These are phyloP conservation scores for Andrena hattorfiana DNA, from an alignment of 2,888 invertebrate genomes.

Conservation along the genomic window DNA sequence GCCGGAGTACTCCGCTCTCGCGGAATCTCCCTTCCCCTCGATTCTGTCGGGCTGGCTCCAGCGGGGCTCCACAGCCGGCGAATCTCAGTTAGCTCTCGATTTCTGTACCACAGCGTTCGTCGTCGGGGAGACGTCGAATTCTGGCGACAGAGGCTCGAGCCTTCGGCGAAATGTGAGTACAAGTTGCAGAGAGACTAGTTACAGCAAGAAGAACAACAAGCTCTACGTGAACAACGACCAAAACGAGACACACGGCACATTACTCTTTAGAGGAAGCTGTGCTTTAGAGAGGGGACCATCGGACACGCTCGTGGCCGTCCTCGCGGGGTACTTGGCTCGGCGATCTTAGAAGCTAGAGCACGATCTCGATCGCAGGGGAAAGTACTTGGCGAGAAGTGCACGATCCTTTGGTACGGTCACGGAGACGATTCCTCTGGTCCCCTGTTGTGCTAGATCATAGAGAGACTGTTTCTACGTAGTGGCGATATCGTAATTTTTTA, in stretches of 20 bases:
- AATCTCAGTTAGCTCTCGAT: slow-evolving; percentile 25
- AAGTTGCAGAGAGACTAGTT: slow-evolving; percentile 70
- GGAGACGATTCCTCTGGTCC: slow-evolving; percentile 37
- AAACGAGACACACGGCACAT: slow-evolving; percentile 76
- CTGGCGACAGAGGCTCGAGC: slow-evolving; percentile 44
- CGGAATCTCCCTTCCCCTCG: neutral
- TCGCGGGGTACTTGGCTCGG: slow-evolving; percentile 38
- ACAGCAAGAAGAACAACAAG: slow-evolving; percentile 71
- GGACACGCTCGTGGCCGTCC: slow-evolving; percentile 57
- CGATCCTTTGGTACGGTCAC: slow-evolving; percentile 55
- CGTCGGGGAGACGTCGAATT: slow-evolving; percentile 32
- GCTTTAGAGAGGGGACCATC: slow-evolving; percentile 62
- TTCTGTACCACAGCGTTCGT: neutral
- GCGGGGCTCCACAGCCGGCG: neutral
- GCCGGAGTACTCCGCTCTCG: neutral
- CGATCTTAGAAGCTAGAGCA: neutral
- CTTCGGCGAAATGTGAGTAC: slow-evolving; percentile 72
- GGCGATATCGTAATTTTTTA: slow-evolving; percentile 66
- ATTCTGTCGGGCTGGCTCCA: slow-evolving; percentile 5
- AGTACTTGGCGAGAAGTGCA: slow-evolving; percentile 53
- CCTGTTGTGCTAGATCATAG: slow-evolving; percentile 66
- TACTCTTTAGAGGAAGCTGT: slow-evolving; percentile 67
- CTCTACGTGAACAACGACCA: slow-evolving; percentile 60
- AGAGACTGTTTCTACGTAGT: slow-evolving; percentile 70
- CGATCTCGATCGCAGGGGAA: slow-evolving; percentile 24